These are phyloP conservation scores for Sinodicranocentrus sp. DNA, from an alignment of 2,888 invertebrate genomes.

Conservation along the genomic window DNA sequence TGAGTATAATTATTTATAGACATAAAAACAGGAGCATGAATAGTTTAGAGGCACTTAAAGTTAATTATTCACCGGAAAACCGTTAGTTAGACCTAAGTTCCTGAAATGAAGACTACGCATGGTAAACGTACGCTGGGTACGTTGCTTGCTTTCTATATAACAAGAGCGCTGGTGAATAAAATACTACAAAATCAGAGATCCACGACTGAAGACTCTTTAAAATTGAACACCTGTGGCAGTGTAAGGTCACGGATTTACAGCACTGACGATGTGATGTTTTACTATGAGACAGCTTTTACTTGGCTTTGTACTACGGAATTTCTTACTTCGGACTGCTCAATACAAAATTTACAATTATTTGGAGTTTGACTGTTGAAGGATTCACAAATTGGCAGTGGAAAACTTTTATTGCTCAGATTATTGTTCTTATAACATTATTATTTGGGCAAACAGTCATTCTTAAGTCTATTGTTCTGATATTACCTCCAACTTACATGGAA, in stretches of 20 bases:
- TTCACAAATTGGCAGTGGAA: too few species aligned
- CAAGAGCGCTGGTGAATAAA: neutral
- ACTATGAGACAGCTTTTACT: neutral
- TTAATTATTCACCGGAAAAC: neutral
- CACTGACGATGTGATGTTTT: conserved; percentile 5
- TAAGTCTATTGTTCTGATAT: too few species aligned
- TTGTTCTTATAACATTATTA: too few species aligned
- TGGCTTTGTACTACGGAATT: conserved; percentile 33
- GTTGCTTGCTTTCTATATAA: too few species aligned
- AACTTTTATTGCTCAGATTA: too few species aligned
- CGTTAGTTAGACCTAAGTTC: conserved; percentile 3
- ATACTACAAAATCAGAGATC: neutral
- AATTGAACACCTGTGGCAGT: conserved; percentile 56
- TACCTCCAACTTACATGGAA: too few species aligned
- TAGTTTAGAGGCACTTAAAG: conserved; percentile 6
- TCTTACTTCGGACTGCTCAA: too few species aligned
- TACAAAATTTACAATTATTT: neutral
- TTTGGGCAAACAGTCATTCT: too few species aligned
- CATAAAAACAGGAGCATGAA: conserved; percentile 1
- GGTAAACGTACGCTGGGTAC: neutral
- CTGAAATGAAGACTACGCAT: neutral
- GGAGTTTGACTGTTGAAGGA: too few species aligned
- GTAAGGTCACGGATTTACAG: conserved; percentile 22
- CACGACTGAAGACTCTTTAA: neutral
- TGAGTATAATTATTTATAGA: neutral